Evolutionary conservation across 2,797 vertebrate genomes (phyloP), one percentile per base, ranked within the genome.

Genomic region (Microcaecilia unicolor): DNA sequence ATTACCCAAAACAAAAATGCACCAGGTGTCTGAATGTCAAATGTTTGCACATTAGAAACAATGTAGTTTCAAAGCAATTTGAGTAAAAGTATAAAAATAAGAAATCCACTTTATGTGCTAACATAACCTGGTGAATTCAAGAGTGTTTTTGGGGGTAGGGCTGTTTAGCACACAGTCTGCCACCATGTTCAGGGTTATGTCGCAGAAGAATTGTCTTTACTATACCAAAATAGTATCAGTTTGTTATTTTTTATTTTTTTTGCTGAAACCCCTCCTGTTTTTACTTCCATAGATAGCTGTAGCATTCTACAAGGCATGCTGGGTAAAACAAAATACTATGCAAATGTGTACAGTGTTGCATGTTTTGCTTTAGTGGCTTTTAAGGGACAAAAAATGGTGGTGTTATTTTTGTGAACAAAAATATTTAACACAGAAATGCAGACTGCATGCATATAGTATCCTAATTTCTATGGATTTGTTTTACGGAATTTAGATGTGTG

Each of bases 361-460:
- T 89, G 88, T 79, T 76, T 74, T 82, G 81, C 82, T 87, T 78
- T 74, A 78, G 78, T 85, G 85, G 85, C 86, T 88, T 87, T 80
- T 76, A 64, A 72, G 72, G 72, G n/a, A 65, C 47, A 60, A 48
- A 75, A 67, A 63, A 58, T 76, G 56, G 74, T 84, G 77, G 25
- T 71, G 64, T 76, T 84, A 81, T 84, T 88, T 88, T 87, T 87
- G 87, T 92, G 86, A 78, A 80, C 81, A 72, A 81, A 79, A 80
- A 83, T 76, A 70, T 80, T 76, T 77, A 82, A 77, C 71, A 62
- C 65, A 84, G 72, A 83, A 86, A 89, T 81, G 83, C 83, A 80
- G 87, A 86, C 76, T 90, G 91, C 93, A 94, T 96, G 93, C 89
- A 73, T 84, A 72, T 80, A 85, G 80, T 81, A 86, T 84, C 87